Evolutionary conservation across 2,888 invertebrate genomes (phyloP), one percentile per base, ranked within the genome.

Genomic region (Acronicta psi): DNA sequence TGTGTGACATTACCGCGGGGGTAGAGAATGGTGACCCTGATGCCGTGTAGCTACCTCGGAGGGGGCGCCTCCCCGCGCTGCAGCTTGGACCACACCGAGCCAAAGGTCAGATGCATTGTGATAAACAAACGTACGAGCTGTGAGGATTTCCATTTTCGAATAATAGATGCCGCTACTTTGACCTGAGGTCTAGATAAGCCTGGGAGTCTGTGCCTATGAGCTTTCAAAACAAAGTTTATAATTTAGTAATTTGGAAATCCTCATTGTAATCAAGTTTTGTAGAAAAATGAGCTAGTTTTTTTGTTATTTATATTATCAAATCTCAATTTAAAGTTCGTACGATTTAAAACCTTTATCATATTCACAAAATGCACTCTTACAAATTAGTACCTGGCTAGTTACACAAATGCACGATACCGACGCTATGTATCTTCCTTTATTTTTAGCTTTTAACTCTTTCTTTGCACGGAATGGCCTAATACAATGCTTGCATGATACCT

Each of bases 11-110:
- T 82, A 73, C 81, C 79, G 70, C 81, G 78, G 66, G 80, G 81
- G 81, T 82, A 80, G 85, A 91, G 85, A 85, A 95, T 95, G 95
- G 95, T 95, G 94, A 95, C 95, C 82, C 94, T 95, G 93, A 95
- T 95, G 95, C 95, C 95, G 90, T 95, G 95, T 91, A 95, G 95
- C 90, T 95, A 95, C 92, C 91, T 95, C 85, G 95, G 95, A 86
- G 95, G 95, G 87, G 92, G 94, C 71, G 92, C 94, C 79, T 93
- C 95, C 74, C 92, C 95, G 83, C 90, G 92, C 82, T 93, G 93
- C 94, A 91, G 88, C 80, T 82, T 93, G 90, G 94, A 93, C 74
- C 92, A 92, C 87, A 78, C 89, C 78, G 94, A 94, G 80, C 92
- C 94, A 66, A 94, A 94, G 94, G 94, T 94, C 85, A 93, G 92